These are phyloP conservation scores for Drosophila paramelanica DNA, from an alignment of 2,888 invertebrate species.

Conservation along the genomic window DNA sequence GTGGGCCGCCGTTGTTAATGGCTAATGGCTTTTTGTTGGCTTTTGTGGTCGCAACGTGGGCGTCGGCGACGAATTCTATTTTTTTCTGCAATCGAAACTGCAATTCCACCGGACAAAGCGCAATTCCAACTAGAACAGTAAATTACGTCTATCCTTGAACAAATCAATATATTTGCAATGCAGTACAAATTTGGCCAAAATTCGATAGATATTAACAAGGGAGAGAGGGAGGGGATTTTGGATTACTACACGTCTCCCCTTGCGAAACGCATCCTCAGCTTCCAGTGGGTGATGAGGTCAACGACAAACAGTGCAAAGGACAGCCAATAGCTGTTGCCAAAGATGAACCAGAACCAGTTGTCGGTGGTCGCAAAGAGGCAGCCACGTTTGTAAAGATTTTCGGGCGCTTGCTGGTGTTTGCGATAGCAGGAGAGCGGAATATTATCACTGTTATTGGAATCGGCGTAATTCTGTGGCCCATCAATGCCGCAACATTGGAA, in stretches of 20 bases:
- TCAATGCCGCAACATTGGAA: constrained; percentile 47
- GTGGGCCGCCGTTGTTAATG: constrained; percentile 79
- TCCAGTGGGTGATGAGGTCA: constrained; percentile 32
- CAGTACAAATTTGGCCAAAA: no score
- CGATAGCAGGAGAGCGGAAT: constrained; percentile 39
- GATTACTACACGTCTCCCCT: no score
- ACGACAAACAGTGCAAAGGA: constrained; percentile 25
- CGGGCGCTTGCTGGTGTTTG: neutral
- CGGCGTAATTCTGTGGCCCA: constrained; percentile 41
- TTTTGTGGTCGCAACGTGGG: constrained; percentile 62
- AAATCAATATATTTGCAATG: neutral
- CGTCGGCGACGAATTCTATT: constrained; percentile 52
- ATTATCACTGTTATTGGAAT: neutral
- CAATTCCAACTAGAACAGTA: constrained; percentile 22
- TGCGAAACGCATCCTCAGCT: constrained; percentile 17
- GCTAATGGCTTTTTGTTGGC: constrained; percentile 63
- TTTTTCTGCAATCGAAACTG: constrained; percentile 26
- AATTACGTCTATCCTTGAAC: constrained; percentile 5
- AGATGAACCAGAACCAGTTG: constrained; percentile 51
- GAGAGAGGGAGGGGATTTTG: no score
- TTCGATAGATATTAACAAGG: no score
- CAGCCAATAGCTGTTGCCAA: constrained; percentile 50
- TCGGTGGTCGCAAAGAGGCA: constrained; percentile 36
- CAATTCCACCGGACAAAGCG: constrained; percentile 33
- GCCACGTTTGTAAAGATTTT: constrained; percentile 21